phyloP scores from a whole-genome alignment of 1,140 invertebrate species.

The Proales similis region DNA sequence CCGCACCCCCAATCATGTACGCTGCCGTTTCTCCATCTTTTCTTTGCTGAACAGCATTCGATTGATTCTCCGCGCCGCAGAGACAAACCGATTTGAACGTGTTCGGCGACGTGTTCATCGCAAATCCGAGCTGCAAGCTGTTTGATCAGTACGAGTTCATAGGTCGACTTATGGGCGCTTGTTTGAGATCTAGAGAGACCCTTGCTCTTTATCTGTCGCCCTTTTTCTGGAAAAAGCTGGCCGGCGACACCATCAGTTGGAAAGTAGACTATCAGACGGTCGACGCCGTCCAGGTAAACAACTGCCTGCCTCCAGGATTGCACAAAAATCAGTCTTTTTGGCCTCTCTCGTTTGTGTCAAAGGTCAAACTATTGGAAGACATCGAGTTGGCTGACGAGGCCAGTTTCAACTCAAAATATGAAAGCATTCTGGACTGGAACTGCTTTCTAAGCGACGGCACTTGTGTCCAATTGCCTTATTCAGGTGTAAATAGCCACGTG shows the following conservation, averaged over 20 bases:
- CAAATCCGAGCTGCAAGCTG: constrained; percentile 47
- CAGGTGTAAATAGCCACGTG: constrained; percentile 40
- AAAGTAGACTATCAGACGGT: constrained; percentile 47
- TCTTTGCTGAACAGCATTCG: constrained; percentile 4
- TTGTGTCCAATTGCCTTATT: constrained; percentile 41
- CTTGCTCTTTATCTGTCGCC: constrained; percentile 46
- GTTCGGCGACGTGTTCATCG: constrained; percentile 49
- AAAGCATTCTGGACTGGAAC: constrained; percentile 45
- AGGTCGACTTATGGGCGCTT: constrained; percentile 52
- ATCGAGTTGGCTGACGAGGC: constrained; percentile 45
- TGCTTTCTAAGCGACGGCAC: constrained; percentile 47
- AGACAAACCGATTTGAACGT: constrained; percentile 48
- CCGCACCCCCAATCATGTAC: constrained; percentile 51
- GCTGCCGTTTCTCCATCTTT: neutral
- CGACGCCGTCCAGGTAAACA: constrained; percentile 47
- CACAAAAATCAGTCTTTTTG: neutral
- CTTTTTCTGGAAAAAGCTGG: constrained; percentile 52
- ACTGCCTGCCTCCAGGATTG: neutral
- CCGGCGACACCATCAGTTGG: constrained; percentile 48
- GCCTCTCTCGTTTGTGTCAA: constrained; percentile 10
- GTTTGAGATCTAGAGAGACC: constrained; percentile 49
- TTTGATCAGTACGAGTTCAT: constrained; percentile 51
- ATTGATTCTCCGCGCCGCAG: constrained; percentile 40
- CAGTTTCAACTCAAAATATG: constrained; percentile 42
- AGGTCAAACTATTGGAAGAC: constrained; percentile 47